Evolutionary conservation across 2,113 vertebrate species (phyloP).

Genomic region (Budorcas taxicolor): DNA sequence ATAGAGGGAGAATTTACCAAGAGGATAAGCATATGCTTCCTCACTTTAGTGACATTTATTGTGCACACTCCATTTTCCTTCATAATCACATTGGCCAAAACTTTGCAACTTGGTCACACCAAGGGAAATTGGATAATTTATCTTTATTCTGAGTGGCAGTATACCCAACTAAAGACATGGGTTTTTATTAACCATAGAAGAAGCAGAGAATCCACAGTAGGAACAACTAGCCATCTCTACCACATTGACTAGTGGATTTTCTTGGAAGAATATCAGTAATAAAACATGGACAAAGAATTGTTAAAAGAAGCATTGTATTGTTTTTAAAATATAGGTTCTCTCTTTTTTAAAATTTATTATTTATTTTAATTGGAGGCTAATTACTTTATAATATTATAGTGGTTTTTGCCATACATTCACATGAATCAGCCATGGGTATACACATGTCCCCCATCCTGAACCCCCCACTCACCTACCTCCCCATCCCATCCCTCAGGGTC

Average conservation of each 20-base stretch:
- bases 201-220: not conserved
- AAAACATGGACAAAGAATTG: constrained; percentile 4
- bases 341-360: not conserved
- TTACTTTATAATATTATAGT: not conserved
- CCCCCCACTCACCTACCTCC: not conserved
- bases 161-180: not conserved
- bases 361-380: not conserved
- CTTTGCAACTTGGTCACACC: not conserved
- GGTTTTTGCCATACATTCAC: not conserved
- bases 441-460: not conserved
- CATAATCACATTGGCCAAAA: not conserved
- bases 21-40: not conserved
- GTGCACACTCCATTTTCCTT: not conserved
- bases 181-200: not conserved
- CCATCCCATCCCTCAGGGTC: not conserved
- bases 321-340: not conserved
- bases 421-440: not conserved
- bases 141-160: not conserved
- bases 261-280: not conserved
- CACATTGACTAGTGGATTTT: not conserved
- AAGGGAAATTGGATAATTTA: not conserved
- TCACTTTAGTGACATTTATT: not conserved
- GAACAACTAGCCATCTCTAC: not conserved
- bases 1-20: not conserved
- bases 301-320: not conserved